Evolutionary conservation across 2,113 vertebrate genomes (phyloP).

Genomic region (Gasterosteus nipponicus): DNA sequence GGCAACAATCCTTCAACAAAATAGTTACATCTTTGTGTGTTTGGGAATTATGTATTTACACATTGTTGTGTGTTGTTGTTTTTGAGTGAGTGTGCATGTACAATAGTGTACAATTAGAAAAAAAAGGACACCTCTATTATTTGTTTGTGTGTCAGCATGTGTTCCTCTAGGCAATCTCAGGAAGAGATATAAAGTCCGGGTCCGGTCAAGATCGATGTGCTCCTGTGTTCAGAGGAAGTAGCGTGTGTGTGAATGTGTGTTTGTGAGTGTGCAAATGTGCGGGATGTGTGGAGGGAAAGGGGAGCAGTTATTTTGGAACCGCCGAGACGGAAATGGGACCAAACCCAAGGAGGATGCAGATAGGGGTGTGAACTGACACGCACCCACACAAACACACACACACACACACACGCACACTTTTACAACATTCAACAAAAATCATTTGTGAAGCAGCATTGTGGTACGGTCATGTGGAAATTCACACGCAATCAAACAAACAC

Average conservation of each 20-base stretch:
- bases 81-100: neutral
- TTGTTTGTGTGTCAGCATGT: slow-evolving; percentile 13
- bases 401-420: slow-evolving; percentile 8
- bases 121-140: slow-evolving; percentile 4
- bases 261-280: slow-evolving; percentile 46
- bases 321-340: slow-evolving; percentile 87
- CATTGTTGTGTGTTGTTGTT: neutral
- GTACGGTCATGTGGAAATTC: neutral
- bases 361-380: slow-evolving; percentile 73
- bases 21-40: neutral
- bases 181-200: slow-evolving; percentile 91
- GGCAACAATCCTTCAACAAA: neutral
- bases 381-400: slow-evolving; percentile 25
- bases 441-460: slow-evolving; percentile 10
- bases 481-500: slow-evolving; percentile 22
- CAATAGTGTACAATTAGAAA: neutral
- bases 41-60: neutral
- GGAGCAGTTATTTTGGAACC: slow-evolving; percentile 89
- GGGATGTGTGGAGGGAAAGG: slow-evolving; percentile 52
- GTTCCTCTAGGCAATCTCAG: slow-evolving; percentile 54
- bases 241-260: slow-evolving; percentile 67
- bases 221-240: slow-evolving; percentile 87
- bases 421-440: slow-evolving; percentile 15
- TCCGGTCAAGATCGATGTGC: slow-evolving; percentile 90
- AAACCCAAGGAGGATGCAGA: slow-evolving; percentile 87